A percentile compares a stretch with the other conserved stretches of the same genome.
These are phyloP conservation scores for Abramis brama DNA, from an alignment of 2,113 vertebrate species.

Conservation along the genomic window DNA sequence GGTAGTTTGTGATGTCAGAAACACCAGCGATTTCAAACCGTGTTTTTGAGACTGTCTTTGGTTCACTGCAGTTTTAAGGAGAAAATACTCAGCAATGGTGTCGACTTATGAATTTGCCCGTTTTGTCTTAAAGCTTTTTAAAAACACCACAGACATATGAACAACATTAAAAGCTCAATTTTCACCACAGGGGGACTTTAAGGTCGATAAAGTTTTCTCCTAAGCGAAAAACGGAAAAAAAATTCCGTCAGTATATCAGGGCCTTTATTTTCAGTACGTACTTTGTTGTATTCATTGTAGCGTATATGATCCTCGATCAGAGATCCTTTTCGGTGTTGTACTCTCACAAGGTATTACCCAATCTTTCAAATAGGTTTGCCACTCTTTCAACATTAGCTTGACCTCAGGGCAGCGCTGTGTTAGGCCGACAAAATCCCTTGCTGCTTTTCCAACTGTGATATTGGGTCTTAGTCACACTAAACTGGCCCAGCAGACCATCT, in stretches of 20 bases:
- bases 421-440: slow-evolving; percentile 24
- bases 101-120: too few relatives aligned
- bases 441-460: slow-evolving; percentile 45
- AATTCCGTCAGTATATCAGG: neutral
- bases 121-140: too few relatives aligned
- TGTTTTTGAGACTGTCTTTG: too few relatives aligned
- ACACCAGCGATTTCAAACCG: too few relatives aligned
- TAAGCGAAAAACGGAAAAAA: too few relatives aligned
- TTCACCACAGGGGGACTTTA: too few relatives aligned
- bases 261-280: neutral
- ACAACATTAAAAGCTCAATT: too few relatives aligned
- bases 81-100: too few relatives aligned
- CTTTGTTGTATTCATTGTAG: neutral
- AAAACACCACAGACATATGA: too few relatives aligned
- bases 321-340: neutral
- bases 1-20: too few relatives aligned
- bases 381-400: slow-evolving; percentile 26
- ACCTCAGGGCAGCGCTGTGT: neutral
- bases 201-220: too few relatives aligned
- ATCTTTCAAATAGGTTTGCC: neutral
- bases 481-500: slow-evolving; percentile 70
- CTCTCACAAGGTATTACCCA: slow-evolving; percentile 1
- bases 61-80: too few relatives aligned
- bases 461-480: slow-evolving; percentile 54
- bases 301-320: neutral